A percentile compares a stretch with the other conserved stretches of the same genome.
Evolutionary conservation across 2,888 invertebrate genomes (phyloP).

Genomic region (Ecliptopera silaceata): DNA sequence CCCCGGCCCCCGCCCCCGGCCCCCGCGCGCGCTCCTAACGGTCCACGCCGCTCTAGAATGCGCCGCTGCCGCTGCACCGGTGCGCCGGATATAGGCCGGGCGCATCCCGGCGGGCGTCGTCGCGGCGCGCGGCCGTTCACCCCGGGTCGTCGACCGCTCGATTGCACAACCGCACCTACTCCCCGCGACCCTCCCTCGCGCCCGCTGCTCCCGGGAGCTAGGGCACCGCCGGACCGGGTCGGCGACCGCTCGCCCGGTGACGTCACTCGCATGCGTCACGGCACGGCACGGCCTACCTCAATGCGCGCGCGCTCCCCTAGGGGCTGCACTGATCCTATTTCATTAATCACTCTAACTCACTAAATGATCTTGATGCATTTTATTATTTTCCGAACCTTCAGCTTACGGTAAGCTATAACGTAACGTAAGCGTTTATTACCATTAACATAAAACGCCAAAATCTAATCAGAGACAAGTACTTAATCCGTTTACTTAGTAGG

Average conservation of each 20-base stretch:
- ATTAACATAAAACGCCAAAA: too few relatives aligned
- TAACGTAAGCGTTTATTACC: too few relatives aligned
- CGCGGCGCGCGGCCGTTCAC: conserved; percentile 78
- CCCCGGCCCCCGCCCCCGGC: conserved; percentile 66
- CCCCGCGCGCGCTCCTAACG: conserved; percentile 73
- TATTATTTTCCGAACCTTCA: too few relatives aligned
- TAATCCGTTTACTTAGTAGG: not conserved
- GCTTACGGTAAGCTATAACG: too few relatives aligned
- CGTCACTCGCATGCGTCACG: conserved; percentile 78
- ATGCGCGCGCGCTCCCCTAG: conserved; percentile 80
- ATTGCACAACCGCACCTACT: conserved; percentile 71
- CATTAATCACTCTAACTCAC: conserved; percentile 45
- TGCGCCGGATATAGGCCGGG: conserved; percentile 83
- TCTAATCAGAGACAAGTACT: not conserved
- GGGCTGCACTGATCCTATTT: conserved; percentile 74
- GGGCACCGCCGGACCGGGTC: conserved; percentile 65
- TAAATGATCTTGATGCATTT: not conserved
- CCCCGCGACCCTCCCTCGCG: conserved; percentile 53
- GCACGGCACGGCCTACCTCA: conserved; percentile 85
- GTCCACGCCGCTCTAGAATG: conserved; percentile 82
- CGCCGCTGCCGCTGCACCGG: conserved; percentile 80
- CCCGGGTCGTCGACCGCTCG: conserved; percentile 80
- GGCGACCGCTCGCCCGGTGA: conserved; percentile 76
- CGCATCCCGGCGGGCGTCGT: conserved; percentile 81
- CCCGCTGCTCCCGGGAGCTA: conserved; percentile 65